A percentile compares a stretch with the other conserved stretches of the same genome.
These are phyloP conservation scores for Ibycter americanus DNA, from an alignment of 2,797 vertebrate genomes.

Conservation along the genomic window DNA sequence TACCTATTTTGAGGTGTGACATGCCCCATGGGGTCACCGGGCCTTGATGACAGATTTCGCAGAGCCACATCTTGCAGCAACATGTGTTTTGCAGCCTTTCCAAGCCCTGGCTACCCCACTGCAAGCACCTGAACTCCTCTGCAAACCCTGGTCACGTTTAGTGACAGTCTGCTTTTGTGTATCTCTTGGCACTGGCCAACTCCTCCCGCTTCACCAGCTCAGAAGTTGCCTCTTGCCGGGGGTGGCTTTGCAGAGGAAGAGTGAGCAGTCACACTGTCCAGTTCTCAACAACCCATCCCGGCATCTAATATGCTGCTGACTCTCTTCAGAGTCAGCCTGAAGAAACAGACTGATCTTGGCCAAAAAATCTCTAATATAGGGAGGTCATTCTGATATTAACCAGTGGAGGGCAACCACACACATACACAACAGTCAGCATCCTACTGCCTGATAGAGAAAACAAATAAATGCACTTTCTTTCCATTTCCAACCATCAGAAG, in stretches of 20 bases:
- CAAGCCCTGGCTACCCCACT: not conserved
- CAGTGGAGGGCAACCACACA: slow-evolving; percentile 48
- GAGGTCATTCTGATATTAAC: not conserved
- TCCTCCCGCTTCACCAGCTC: not conserved
- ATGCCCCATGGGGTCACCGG: not conserved
- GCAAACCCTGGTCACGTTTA: rapidly evolving
- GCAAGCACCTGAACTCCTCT: not conserved
- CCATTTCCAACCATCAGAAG: not conserved
- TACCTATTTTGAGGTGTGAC: not conserved
- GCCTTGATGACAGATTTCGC: not conserved
- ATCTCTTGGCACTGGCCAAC: too few relatives aligned
- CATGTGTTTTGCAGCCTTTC: not conserved
- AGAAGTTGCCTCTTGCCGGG: not conserved
- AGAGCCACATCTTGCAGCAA: not conserved
- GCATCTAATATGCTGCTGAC: not conserved
- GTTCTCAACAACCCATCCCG: not conserved
- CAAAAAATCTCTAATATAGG: rapidly evolving
- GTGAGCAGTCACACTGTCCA: rapidly evolving
- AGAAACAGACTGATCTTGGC: not conserved
- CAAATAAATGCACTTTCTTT: not conserved
- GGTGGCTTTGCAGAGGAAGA: not conserved
- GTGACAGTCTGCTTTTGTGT: not conserved
- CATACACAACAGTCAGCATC: not conserved
- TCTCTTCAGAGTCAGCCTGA: not conserved
- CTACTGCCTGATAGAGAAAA: not conserved